phyloP scores from a whole-genome alignment of 2,888 invertebrate genomes.

The Phyto melanocephala region DNA sequence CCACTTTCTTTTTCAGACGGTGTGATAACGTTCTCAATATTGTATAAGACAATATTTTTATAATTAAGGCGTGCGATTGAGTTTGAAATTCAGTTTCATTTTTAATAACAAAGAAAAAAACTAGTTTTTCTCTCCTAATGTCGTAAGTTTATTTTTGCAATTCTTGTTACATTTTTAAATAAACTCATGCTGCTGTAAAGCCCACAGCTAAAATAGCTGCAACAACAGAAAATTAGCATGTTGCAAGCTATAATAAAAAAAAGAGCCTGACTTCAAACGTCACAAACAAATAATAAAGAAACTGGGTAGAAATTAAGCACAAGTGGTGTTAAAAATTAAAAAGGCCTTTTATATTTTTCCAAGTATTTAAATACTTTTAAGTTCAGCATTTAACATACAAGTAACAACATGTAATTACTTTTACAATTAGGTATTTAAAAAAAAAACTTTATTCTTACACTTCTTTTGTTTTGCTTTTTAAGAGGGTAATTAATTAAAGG shows the following conservation, averaged over 20 bases:
- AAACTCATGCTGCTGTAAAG: slow-evolving; percentile 21
- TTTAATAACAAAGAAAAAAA: slow-evolving; percentile 21
- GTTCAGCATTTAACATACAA: too few relatives aligned
- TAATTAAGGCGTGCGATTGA: too few relatives aligned
- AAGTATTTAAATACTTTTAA: slow-evolving; percentile 4
- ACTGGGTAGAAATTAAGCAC: slow-evolving; percentile 2
- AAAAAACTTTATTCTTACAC: too few relatives aligned
- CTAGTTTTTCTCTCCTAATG: slow-evolving; percentile 16
- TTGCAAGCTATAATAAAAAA: too few relatives aligned
- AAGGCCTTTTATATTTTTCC: background rate
- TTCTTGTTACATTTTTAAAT: slow-evolving; percentile 40
- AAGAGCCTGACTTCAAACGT: background rate
- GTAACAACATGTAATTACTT: too few relatives aligned
- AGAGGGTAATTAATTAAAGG: background rate
- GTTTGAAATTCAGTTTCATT: slow-evolving; percentile 16
- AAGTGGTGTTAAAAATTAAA: slow-evolving; percentile 22
- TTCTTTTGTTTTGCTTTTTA: background rate
- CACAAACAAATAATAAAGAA: slow-evolving; percentile 14
- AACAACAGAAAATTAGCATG: slow-evolving; percentile 25
- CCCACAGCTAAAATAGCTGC: slow-evolving; percentile 29
- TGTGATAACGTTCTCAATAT: too few relatives aligned
- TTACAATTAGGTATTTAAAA: too few relatives aligned
- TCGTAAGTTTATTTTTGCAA: background rate
- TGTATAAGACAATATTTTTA: too few relatives aligned
- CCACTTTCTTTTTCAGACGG: too few relatives aligned